Percentiles rank a stretch among this genome's conserved stretches.
These are phyloP conservation scores for Phymatocera aterrima DNA, from an alignment of 2,888 invertebrate genomes.

Conservation along the genomic window DNA sequence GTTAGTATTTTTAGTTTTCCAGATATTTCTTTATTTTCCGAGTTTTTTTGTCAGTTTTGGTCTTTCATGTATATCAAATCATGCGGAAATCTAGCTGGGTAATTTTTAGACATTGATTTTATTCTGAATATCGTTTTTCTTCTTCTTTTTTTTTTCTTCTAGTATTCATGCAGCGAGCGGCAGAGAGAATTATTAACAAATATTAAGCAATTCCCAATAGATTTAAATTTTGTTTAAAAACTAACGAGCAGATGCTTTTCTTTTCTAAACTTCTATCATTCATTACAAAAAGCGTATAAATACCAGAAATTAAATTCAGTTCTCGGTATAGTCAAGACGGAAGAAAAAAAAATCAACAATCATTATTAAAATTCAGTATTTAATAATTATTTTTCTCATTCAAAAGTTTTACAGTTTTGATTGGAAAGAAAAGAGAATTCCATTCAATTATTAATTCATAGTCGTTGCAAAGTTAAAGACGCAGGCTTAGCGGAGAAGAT, in stretches of 20 bases:
- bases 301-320: too few relatives aligned
- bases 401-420: neutral
- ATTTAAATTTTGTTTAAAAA: slow-evolving; percentile 14
- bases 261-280: too few relatives aligned
- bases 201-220: too few relatives aligned
- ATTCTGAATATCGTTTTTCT: too few relatives aligned
- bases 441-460: neutral
- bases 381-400: neutral
- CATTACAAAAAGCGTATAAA: too few relatives aligned
- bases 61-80: neutral
- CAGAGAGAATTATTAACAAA: neutral
- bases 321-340: too few relatives aligned
- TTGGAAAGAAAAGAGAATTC: neutral
- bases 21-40: neutral
- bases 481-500: neutral
- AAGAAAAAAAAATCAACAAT: too few relatives aligned
- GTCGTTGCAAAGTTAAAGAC: neutral
- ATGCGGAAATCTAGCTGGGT: too few relatives aligned
- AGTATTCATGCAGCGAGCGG: neutral
- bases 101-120: too few relatives aligned
- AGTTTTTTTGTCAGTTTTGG: neutral
- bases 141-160: neutral
- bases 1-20: slow-evolving; percentile 52
- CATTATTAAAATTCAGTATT: neutral
- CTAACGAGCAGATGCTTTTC: neutral